A percentile compares a stretch with the other conserved stretches of the same genome.
These are phyloP conservation scores for Epinephelus awoara DNA, from an alignment of 2,797 vertebrate species.

Conservation along the genomic window DNA sequence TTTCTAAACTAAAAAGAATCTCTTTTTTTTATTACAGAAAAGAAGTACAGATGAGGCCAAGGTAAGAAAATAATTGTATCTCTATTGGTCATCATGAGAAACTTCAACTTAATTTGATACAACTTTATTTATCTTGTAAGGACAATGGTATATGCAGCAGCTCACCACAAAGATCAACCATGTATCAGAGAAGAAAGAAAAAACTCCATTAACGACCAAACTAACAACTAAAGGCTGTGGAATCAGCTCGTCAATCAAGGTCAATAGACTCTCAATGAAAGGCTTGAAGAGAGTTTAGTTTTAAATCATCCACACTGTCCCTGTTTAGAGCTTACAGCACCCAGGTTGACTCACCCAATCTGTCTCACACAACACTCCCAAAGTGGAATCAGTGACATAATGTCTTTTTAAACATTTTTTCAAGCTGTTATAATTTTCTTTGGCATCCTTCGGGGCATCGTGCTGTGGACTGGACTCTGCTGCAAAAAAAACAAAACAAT, in stretches of 20 bases:
- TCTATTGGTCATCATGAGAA: not conserved
- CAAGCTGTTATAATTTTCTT: slow-evolving; percentile 9
- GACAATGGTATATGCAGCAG: not conserved
- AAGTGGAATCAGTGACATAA: slow-evolving; percentile 50
- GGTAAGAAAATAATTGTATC: slow-evolving; percentile 67
- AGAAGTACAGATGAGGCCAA: slow-evolving; percentile 64
- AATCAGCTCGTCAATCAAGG: not conserved
- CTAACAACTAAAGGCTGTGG: not conserved
- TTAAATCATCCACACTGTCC: not conserved
- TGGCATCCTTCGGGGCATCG: slow-evolving; percentile 6
- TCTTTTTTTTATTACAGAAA: slow-evolving; percentile 71
- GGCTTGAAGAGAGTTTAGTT: not conserved
- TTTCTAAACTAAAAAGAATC: not conserved
- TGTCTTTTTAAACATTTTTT: slow-evolving; percentile 12
- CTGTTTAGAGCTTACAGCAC: not conserved
- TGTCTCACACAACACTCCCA: slow-evolving; percentile 34
- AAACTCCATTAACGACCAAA: not conserved
- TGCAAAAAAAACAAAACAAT: not conserved
- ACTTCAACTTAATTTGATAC: not conserved
- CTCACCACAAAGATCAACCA: not conserved
- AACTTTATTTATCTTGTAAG: not conserved
- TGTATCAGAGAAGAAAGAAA: not conserved
- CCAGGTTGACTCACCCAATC: slow-evolving; percentile 17
- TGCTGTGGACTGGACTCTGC: not conserved
- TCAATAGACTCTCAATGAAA: not conserved